These are phyloP conservation scores for Onychorhynchus coronatus DNA, from an alignment of 2,113 vertebrate genomes.

Conservation along the genomic window DNA sequence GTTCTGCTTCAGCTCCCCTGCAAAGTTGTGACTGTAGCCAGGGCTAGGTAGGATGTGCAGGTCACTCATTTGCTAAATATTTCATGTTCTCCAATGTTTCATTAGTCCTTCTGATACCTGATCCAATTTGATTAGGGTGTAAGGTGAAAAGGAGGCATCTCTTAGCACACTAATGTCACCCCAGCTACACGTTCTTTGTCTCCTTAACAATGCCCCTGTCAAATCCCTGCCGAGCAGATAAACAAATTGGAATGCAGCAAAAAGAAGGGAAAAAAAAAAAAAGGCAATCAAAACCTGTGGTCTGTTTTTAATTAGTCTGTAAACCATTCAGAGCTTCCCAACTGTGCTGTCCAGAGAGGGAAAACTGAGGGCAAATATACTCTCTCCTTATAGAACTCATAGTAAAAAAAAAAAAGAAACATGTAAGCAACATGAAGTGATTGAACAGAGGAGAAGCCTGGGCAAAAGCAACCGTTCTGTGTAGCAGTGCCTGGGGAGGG, in stretches of 20 bases:
- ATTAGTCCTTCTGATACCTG: background rate
- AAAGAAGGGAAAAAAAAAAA: background rate
- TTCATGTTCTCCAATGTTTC: background rate
- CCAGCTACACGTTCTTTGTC: background rate
- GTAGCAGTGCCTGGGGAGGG: background rate
- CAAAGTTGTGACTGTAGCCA: background rate
- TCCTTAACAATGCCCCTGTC: background rate
- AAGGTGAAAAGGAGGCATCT: constrained; percentile 2
- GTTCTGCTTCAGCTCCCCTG: constrained; percentile 34
- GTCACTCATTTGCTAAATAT: background rate
- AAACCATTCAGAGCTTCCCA: background rate
- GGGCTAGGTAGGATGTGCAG: background rate
- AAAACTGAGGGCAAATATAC: background rate
- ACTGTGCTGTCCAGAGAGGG: background rate
- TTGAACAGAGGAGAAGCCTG: background rate
- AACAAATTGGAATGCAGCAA: background rate
- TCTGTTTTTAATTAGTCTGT: background rate
- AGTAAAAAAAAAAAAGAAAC: background rate
- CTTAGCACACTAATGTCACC: background rate
- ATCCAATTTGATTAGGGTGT: background rate
- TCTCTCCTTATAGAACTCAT: background rate
- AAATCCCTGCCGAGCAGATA: background rate
- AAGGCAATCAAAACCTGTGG: background rate
- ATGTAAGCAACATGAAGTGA: background rate
- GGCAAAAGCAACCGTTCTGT: background rate